A percentile compares a stretch with the other conserved stretches of the same genome.
Conservation (phyloP, 2,888 invertebrate genomes). For the Penaeus monodon region DNA sequence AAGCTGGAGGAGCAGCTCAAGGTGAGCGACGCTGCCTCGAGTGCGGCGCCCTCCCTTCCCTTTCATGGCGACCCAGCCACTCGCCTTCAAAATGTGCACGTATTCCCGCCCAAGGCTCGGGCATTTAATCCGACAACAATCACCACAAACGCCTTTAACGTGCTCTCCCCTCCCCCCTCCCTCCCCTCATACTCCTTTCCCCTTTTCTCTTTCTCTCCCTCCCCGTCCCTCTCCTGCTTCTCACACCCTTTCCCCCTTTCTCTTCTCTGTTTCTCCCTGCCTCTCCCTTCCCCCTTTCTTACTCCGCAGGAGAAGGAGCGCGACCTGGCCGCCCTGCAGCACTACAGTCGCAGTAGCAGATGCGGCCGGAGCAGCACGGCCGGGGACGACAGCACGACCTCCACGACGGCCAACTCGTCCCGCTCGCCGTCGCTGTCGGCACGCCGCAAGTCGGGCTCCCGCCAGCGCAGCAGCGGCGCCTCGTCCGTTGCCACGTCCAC, state of each 20-base stretch:
- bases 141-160: too few relatives aligned
- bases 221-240: too few relatives aligned
- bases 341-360: conserved; percentile 26
- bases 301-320: conserved; percentile 52
- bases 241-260: too few relatives aligned
- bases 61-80: background rate
- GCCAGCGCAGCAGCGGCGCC: conserved; percentile 37
- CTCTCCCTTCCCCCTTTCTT: background rate
- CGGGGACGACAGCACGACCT: conserved; percentile 20
- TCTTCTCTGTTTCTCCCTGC: too few relatives aligned
- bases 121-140: too few relatives aligned
- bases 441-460: conserved; percentile 19
- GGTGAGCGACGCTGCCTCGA: conserved; percentile 11
- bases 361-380: conserved; percentile 10
- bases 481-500: conserved; percentile 36
- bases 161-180: too few relatives aligned
- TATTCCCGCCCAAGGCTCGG: too few relatives aligned
- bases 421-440: conserved; percentile 47
- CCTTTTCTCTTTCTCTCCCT: too few relatives aligned
- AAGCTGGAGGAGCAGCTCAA: conserved; percentile 53
- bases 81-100: too few relatives aligned
- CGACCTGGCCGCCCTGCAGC: conserved; percentile 55
- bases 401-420: conserved; percentile 51
- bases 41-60: too few relatives aligned
- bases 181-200: too few relatives aligned